Percentiles rank a stretch among this genome's conserved stretches.
phyloP scores from a whole-genome alignment of 2,888 invertebrate genomes.

The Smittia aterrima region DNA sequence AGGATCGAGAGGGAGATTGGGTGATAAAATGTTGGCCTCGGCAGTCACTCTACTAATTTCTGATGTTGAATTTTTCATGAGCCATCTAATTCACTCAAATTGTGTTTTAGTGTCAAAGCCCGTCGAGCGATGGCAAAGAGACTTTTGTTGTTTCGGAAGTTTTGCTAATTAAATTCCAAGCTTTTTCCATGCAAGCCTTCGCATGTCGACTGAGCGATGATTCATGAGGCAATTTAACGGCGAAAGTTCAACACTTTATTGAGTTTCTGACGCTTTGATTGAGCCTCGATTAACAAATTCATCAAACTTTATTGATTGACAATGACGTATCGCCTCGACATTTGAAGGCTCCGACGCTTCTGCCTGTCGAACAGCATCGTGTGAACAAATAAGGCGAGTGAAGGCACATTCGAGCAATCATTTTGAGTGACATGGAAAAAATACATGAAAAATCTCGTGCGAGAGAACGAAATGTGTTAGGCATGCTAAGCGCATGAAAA shows the following conservation, averaged over 20 bases:
- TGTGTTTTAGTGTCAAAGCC: slow-evolving; percentile 4
- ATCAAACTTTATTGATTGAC: slow-evolving; percentile 21
- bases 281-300: slow-evolving; percentile 27
- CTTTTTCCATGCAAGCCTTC: too few relatives aligned
- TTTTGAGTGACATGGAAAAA: slow-evolving; percentile 31
- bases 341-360: not conserved
- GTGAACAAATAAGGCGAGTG: not conserved
- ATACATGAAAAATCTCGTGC: not conserved
- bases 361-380: not conserved
- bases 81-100: slow-evolving; percentile 16
- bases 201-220: too few relatives aligned
- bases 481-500: slow-evolving; percentile 5
- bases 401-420: slow-evolving; percentile 21
- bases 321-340: slow-evolving; percentile 12
- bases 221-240: too few relatives aligned
- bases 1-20: not conserved
- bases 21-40: not conserved
- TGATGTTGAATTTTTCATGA: slow-evolving; percentile 20
- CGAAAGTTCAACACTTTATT: slow-evolving; percentile 6
- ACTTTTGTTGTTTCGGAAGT: not conserved
- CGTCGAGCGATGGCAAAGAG: not conserved
- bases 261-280: slow-evolving; percentile 24
- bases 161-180: not conserved
- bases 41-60: slow-evolving; percentile 3
- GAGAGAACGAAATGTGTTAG: not conserved